Base-by-base conservation (phyloP, 2,888 invertebrate species). In the Nomada lathburiana region DNA sequence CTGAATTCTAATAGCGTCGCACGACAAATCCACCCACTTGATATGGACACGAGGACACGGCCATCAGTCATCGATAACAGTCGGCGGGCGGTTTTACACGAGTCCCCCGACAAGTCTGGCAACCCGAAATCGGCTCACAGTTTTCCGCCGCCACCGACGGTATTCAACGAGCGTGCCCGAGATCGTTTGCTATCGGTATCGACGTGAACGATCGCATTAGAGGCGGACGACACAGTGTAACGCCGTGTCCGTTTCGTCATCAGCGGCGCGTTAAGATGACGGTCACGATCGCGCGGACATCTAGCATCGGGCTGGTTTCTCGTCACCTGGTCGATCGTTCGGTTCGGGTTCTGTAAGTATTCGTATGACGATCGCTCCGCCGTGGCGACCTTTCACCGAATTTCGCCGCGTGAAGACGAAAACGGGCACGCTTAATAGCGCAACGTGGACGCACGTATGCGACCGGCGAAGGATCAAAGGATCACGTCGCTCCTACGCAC, bases 401-500 rank as follows among this genome's bases (percentile, higher is more conserved):
- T 84, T 88, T 86, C 82, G 83, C 73, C 82, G 79, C 84, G 81
- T 88, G 84, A 80, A 83, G 82, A 69, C 75, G 87, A 80, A 83
- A 88, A 83, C 86, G 88, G 83, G 82, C 85, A 80, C 79, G 86
- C 81, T 88, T 89, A 87, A 87, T 87, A 88, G 84, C 73, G 79
- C 77, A 74, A 79, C 70, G 67, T 75, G 76, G 70, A 78, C 83
- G 57, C 86, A 86, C 87, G 78, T 86, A 83, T 11, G 50, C 74
- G 65, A 89, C 89, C 93, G 93, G 93, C 92, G 81, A 84, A 86
- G 88, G 92, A 93, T 93, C 93, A 93, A 93, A 92, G 93, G 88
- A 88, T 86, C 93, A 93, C 93, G 93, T 93, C 91, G 90, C 92
- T 90, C 92, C 93, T 93, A 93, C 93, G 93, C 93, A 92, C 90